A percentile compares a stretch with the other conserved stretches of the same genome.
Conservation (phyloP, 2,888 invertebrate species). For the Synergus umbraculus region DNA sequence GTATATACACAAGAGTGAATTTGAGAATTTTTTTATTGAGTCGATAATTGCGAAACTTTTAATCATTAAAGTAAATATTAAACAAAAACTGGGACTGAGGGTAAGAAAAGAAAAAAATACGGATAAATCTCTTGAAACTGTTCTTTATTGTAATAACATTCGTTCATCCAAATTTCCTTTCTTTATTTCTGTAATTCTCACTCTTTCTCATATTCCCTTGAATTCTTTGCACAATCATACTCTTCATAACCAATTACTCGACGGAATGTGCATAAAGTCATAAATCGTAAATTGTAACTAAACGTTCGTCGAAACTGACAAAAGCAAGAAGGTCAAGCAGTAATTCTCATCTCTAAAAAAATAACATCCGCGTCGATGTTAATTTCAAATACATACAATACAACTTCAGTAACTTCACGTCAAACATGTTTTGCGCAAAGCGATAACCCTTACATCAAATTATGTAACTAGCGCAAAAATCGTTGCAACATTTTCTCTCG, state of each 20-base stretch:
- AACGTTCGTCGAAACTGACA: conserved; percentile 24
- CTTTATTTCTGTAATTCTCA: conserved; percentile 3
- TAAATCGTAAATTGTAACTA: conserved; percentile 27
- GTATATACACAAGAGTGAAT: neutral
- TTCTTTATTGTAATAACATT: conserved; percentile 27
- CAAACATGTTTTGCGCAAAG: conserved; percentile 5
- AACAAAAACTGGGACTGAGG: neutral
- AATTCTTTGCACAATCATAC: conserved; percentile 22
- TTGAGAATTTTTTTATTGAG: neutral
- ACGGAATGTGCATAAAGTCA: conserved; percentile 33
- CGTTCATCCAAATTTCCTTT: conserved; percentile 28
- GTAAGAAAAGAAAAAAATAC: conserved; percentile 46
- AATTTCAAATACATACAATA: conserved; percentile 20
- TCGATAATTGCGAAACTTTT: neutral
- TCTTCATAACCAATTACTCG: conserved; percentile 31
- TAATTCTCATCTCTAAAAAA: conserved; percentile 33
- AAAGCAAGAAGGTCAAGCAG: conserved; percentile 36
- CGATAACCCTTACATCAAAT: conserved; percentile 32
- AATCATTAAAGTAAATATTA: neutral
- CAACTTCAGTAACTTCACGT: neutral
- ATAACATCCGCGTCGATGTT: conserved; percentile 4
- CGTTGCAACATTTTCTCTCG: neutral
- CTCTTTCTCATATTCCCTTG: conserved; percentile 34
- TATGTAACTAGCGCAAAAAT: conserved; percentile 15
- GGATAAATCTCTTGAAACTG: conserved; percentile 47